Evolutionary conservation across 23 tunicate species (phyloP), one percentile per base, ranked within the genome.

Genomic region (Trididemnum miniatum): DNA sequence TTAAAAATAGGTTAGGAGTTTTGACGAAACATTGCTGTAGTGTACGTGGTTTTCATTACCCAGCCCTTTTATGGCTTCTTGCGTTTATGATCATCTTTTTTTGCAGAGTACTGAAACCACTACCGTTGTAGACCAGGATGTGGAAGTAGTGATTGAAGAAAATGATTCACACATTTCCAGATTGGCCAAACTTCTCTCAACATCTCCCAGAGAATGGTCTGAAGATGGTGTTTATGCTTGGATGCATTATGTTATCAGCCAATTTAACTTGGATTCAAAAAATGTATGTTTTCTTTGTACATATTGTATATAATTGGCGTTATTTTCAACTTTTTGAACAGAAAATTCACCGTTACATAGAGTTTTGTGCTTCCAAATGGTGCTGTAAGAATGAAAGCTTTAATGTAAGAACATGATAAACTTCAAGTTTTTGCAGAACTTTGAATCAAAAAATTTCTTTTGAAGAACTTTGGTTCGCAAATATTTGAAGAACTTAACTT

Each of bases 221-320:
- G 97, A 91, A 65, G 97, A 91, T 62, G 87, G 89, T 18, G 97
- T 91, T 4, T 91, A 77, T 86, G 80, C 85, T 23, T 91, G 97
- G 97, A 91, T 91, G 97, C 87, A 76, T 20, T 75, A 86, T 51
- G 97, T 91, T 4, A 72, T 79, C 51, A 84, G 80, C 23, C 97
- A 82, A 31, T 91, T 91, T 33, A 79, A 86, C 34, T 77, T 91
- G 82, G 97, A 91, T 60, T n/a, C 85, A 0, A 5, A 76, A 0
- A 91, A 81, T 38, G 97, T 86, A 79, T 1, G 64, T 28, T 15
- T 71, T 1, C 31, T 31, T 1, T 35, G 36, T 34, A 15, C 50
- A 27, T 44, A 28, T 50, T 27, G 1, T 72, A 34, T 2, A 15
- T 35, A 2, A 72, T 25, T 25, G 54, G 15, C 15, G 54, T 44